phyloP scores from a whole-genome alignment of 2,888 invertebrate species.

The Ferdinandea cuprea region DNA sequence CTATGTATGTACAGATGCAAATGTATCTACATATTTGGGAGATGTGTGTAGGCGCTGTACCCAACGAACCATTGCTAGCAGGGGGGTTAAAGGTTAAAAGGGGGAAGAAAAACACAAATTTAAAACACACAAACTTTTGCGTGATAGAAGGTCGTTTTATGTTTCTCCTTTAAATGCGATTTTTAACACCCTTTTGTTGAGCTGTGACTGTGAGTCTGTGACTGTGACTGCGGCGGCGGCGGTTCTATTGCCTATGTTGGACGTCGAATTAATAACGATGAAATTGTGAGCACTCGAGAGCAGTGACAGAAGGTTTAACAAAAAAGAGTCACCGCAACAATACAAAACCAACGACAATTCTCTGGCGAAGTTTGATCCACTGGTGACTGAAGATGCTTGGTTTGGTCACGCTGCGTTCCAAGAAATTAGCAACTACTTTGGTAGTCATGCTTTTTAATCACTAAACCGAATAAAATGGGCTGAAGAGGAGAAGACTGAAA shows the following conservation, averaged over 20 bases:
- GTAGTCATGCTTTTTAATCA: conserved; percentile 68
- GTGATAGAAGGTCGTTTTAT: conserved; percentile 7
- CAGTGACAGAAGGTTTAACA: background rate
- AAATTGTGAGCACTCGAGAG: background rate
- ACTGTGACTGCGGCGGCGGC: too few species aligned
- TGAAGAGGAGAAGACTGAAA: conserved; percentile 6
- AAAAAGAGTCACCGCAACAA: conserved; percentile 17
- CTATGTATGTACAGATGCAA: background rate
- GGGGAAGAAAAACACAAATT: conserved; percentile 29
- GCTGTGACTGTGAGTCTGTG: too few species aligned
- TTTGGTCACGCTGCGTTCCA: conserved; percentile 57
- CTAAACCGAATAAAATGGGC: conserved; percentile 47
- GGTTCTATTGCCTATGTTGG: too few species aligned
- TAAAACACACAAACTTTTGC: conserved; percentile 52
- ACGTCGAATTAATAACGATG: too few species aligned
- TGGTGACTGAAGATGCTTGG: conserved; percentile 32
- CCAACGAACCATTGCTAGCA: conserved; percentile 41
- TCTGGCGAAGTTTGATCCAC: conserved; percentile 64
- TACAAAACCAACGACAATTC: conserved; percentile 10
- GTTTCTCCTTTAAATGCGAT: conserved; percentile 25
- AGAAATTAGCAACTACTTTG: conserved; percentile 69
- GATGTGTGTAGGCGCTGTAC: conserved; percentile 12
- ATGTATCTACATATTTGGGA: conserved; percentile 34
- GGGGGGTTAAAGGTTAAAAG: background rate
- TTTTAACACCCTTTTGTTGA: conserved; percentile 53